Evolutionary conservation across 2,113 vertebrate species (phyloP).

Genomic region (Stomatorhinus ivindoensis): DNA sequence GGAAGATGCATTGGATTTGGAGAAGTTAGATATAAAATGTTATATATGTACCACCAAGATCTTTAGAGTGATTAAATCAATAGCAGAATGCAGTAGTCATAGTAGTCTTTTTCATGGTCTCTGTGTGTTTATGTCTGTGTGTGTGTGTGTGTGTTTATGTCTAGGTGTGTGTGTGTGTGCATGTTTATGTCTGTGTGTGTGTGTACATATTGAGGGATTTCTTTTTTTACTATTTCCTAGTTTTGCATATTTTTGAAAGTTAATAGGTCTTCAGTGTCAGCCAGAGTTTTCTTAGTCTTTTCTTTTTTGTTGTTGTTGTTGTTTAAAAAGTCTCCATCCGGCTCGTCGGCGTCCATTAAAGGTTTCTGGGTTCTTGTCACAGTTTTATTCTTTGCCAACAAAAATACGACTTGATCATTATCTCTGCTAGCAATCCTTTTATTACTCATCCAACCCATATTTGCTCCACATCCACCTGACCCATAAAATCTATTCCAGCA

Average conservation of each 20-base stretch:
- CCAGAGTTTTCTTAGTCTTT: conserved; percentile 8
- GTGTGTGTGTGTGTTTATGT: conserved; percentile 33
- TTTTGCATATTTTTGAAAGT: conserved; percentile 29
- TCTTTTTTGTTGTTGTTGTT: neutral
- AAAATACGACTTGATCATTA: neutral
- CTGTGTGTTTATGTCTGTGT: conserved; percentile 32
- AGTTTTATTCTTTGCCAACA: neutral
- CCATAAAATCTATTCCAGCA: neutral
- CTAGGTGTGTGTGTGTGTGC: conserved; percentile 46
- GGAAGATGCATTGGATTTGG: conserved; percentile 58
- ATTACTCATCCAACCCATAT: neutral
- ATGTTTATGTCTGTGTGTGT: too few relatives aligned
- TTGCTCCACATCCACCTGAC: neutral
- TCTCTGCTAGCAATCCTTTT: neutral
- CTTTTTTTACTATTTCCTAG: conserved; percentile 41
- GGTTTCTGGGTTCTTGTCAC: neutral
- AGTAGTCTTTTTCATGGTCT: conserved; percentile 28
- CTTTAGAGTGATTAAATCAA: conserved; percentile 29
- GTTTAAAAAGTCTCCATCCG: neutral
- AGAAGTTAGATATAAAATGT: conserved; percentile 67
- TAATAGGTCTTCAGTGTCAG: conserved; percentile 47
- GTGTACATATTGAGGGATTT: conserved; percentile 29
- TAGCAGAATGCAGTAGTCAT: conserved; percentile 41
- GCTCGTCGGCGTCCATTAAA: neutral
- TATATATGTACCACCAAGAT: conserved; percentile 51